Conservation (phyloP, 2,113 vertebrate genomes). For the Garra rufa region DNA sequence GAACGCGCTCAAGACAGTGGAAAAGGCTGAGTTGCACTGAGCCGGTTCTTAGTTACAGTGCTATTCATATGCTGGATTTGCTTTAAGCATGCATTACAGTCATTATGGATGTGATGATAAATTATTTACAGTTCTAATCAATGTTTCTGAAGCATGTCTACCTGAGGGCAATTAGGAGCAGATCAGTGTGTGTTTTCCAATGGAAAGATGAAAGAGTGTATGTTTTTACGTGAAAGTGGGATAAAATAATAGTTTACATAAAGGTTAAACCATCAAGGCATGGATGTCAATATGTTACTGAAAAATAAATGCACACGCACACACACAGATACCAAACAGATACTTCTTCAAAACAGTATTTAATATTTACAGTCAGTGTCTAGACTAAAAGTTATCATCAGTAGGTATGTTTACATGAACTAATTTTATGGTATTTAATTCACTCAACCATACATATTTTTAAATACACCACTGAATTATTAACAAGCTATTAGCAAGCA, state of each 20-base stretch:
- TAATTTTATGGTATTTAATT: no score
- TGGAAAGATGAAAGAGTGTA: background rate
- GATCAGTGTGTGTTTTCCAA: background rate
- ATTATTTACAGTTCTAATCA: constrained; percentile 39
- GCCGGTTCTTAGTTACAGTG: background rate
- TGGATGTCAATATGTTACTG: background rate
- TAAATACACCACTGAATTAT: no score
- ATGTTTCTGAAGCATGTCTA: constrained; percentile 9
- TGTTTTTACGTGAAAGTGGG: background rate
- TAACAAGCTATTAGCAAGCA: no score
- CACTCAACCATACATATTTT: no score
- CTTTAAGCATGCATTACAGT: background rate
- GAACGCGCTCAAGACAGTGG: no score
- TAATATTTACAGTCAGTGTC: no score
- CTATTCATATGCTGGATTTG: background rate
- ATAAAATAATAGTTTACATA: background rate
- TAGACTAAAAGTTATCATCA: no score
- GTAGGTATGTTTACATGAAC: no score
- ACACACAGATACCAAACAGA: background rate
- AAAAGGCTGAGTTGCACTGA: background rate
- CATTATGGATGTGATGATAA: constrained; percentile 33
- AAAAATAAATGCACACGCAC: background rate
- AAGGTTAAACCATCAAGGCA: background rate
- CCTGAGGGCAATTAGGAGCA: background rate
- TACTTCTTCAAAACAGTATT: background rate